Evolutionary conservation across 2,797 vertebrate species (phyloP).

Genomic region (Muraenolepis orangiensis): DNA sequence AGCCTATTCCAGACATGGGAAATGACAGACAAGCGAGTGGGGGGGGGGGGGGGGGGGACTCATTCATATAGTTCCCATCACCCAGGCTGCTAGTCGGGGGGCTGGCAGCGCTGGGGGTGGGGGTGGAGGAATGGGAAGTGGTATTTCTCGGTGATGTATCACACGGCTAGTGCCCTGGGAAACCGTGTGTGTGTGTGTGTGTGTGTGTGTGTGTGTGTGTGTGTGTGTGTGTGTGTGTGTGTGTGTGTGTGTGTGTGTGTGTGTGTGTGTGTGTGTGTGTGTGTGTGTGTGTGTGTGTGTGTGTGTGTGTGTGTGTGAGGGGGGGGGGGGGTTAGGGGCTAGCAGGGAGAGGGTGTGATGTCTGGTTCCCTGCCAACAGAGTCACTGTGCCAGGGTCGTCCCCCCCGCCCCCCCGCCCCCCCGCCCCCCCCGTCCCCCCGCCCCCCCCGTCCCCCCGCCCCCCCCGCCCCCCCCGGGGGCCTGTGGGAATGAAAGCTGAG

Average conservation of each 20-base stretch:
- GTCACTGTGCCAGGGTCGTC: background rate
- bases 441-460: too few relatives aligned
- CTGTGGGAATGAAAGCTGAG: background rate
- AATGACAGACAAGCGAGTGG: conserved; percentile 25
- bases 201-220: conserved; percentile 14
- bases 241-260: conserved; percentile 22
- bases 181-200: conserved; percentile 38
- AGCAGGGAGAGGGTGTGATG: conserved; percentile 6
- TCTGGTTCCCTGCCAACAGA: conserved; percentile 1
- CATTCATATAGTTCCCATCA: conserved; percentile 51
- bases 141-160: conserved; percentile 74
- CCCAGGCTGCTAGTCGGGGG: conserved; percentile 51
- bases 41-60: conserved; percentile 18
- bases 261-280: conserved; percentile 14
- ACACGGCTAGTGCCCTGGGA: conserved; percentile 70
- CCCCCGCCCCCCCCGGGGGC: background rate
- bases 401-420: background rate
- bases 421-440: too few relatives aligned
- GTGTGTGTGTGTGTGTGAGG: background rate
- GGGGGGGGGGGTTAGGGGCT: conserved; percentile 16
- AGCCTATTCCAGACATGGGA: conserved; percentile 27
- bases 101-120: conserved; percentile 48
- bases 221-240: conserved; percentile 15
- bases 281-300: conserved; percentile 21
- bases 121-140: conserved; percentile 68